These are phyloP conservation scores for Gymnorhina tibicen DNA, from an alignment of 2,113 vertebrate genomes.

Conservation along the genomic window DNA sequence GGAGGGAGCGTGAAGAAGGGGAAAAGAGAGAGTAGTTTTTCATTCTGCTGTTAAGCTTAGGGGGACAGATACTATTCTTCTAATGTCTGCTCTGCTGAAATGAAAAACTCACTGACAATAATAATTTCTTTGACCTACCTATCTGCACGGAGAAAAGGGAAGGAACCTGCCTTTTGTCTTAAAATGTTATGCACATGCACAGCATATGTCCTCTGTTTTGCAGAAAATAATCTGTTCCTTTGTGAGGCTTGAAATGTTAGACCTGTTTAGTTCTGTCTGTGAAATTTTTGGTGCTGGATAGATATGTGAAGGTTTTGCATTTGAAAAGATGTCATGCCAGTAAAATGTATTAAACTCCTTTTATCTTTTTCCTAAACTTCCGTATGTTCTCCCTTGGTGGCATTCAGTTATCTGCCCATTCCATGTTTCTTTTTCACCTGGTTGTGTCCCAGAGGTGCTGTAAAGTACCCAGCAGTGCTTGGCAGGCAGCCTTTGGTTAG, in stretches of 20 bases:
- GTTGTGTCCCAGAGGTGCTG: background rate
- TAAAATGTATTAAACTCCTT: background rate
- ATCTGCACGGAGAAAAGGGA: background rate
- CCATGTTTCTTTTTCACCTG: background rate
- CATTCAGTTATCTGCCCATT: background rate
- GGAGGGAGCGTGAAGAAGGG: background rate
- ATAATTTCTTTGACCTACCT: background rate
- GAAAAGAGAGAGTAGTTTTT: background rate
- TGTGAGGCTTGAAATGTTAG: background rate
- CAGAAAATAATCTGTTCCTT: conserved; percentile 1
- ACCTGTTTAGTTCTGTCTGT: background rate
- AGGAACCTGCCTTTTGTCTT: background rate
- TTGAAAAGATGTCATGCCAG: background rate
- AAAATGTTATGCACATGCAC: background rate
- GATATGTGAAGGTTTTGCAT: background rate
- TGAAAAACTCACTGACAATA: conserved; percentile 28
- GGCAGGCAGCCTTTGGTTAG: background rate
- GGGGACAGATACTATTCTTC: conserved; percentile 37
- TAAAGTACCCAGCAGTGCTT: background rate
- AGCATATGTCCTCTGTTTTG: background rate
- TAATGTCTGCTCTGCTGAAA: conserved; percentile 31
- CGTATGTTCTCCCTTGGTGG: background rate
- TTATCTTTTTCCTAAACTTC: background rate
- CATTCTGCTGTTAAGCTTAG: conserved; percentile 44
- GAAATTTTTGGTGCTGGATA: background rate